Percentiles rank a stretch among this genome's conserved stretches.
Evolutionary conservation across 1,140 invertebrate genomes (phyloP).

Genomic region (Pachypeltis micranthus): DNA sequence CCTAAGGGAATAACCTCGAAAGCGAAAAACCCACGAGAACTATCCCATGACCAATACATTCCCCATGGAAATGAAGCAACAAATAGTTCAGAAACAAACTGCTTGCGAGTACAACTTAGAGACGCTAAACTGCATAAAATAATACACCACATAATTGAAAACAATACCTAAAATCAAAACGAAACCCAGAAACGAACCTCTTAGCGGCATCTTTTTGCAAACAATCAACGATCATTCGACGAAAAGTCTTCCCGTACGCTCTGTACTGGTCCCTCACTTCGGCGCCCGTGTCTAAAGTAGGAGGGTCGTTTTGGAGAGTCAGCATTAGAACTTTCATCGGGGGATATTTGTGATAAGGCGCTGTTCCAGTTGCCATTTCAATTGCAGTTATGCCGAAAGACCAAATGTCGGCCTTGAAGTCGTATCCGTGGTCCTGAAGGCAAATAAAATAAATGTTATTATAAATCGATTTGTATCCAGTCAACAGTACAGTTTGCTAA

Average conservation of each 20-base stretch:
- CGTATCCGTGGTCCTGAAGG: conserved; percentile 84
- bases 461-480: neutral
- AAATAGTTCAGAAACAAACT: too few species aligned
- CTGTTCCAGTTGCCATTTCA: conserved; percentile 95
- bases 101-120: too few species aligned
- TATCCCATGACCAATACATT: too few species aligned
- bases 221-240: conserved; percentile 90
- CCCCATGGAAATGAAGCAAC: too few species aligned
- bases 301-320: conserved; percentile 95
- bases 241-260: conserved; percentile 91
- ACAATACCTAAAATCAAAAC: neutral
- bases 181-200: conserved; percentile 40
- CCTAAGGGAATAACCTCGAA: too few species aligned
- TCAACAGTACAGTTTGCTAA: too few species aligned
- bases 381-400: conserved; percentile 98
- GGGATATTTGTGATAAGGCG: conserved; percentile 97
- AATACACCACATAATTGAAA: neutral
- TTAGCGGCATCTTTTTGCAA: conserved; percentile 90
- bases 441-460: conserved; percentile 18
- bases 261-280: conserved; percentile 98
- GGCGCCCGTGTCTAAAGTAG: conserved; percentile 85
- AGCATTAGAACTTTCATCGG: conserved; percentile 91
- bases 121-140: neutral
- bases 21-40: too few species aligned
- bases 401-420: conserved; percentile 99